phyloP scores from a whole-genome alignment of 2,797 vertebrate species.

The Todus mexicanus region DNA sequence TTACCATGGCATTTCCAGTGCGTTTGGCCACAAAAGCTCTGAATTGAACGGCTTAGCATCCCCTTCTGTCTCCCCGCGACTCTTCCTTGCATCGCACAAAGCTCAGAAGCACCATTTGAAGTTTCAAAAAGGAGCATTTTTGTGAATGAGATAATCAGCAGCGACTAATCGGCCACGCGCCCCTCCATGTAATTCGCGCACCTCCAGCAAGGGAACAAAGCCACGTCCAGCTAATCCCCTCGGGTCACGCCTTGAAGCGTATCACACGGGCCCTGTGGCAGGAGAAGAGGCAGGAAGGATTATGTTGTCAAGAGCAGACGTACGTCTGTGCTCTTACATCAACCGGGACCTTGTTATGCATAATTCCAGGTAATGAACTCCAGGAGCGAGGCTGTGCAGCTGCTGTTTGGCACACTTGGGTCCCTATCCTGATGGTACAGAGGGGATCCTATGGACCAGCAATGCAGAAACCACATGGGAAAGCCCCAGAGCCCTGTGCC shows the following conservation, averaged over 20 bases:
- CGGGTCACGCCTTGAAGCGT: not conserved
- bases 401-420: not conserved
- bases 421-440: fast-evolving
- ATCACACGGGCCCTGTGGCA: not conserved
- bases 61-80: not conserved
- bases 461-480: not conserved
- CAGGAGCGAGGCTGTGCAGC: not conserved
- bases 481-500: not conserved
- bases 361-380: not conserved
- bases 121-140: not conserved
- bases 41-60: not conserved
- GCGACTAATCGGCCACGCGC: not conserved
- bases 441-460: not conserved
- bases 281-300: not conserved
- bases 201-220: not conserved
- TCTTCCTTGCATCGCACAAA: not conserved
- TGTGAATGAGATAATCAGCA: not conserved
- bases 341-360: not conserved
- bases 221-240: not conserved
- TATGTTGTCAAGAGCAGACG: not conserved
- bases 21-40: not conserved
- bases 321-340: not conserved
- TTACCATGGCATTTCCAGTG: not conserved
- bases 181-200: not conserved
- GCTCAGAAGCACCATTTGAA: not conserved